phyloP scores from a whole-genome alignment of 2,113 vertebrate species.

The Benitochromis conjunctus region DNA sequence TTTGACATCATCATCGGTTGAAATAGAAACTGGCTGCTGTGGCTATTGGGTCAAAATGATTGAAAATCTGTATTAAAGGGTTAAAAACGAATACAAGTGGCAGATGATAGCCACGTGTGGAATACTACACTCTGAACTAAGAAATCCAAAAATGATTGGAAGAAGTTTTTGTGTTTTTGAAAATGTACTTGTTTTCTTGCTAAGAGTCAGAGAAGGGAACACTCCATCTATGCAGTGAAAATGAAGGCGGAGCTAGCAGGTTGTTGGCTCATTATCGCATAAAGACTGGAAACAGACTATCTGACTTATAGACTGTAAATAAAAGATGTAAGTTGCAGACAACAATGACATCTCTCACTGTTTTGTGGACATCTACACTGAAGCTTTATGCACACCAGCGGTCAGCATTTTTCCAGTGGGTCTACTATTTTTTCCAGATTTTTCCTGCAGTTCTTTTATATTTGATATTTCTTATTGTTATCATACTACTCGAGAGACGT shows the following conservation, averaged over 20 bases:
- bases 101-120: neutral
- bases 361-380: neutral
- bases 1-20: neutral
- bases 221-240: neutral
- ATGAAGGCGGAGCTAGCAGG: too few species aligned
- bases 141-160: neutral
- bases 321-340: neutral
- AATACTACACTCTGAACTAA: neutral
- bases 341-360: neutral
- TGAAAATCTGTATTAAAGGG: neutral
- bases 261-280: too few species aligned
- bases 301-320: neutral
- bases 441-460: neutral
- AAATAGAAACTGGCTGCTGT: constrained; percentile 8
- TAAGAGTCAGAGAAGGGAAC: neutral
- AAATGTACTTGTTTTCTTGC: neutral
- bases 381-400: too few species aligned
- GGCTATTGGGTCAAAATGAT: neutral
- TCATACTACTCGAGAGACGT: neutral
- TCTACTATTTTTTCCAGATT: too few species aligned
- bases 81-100: neutral
- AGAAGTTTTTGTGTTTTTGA: neutral
- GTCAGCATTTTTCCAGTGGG: too few species aligned
- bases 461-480: neutral
- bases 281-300: neutral